phyloP scores from a whole-genome alignment of 2,888 invertebrate species.

The Drosophila infuscata region DNA sequence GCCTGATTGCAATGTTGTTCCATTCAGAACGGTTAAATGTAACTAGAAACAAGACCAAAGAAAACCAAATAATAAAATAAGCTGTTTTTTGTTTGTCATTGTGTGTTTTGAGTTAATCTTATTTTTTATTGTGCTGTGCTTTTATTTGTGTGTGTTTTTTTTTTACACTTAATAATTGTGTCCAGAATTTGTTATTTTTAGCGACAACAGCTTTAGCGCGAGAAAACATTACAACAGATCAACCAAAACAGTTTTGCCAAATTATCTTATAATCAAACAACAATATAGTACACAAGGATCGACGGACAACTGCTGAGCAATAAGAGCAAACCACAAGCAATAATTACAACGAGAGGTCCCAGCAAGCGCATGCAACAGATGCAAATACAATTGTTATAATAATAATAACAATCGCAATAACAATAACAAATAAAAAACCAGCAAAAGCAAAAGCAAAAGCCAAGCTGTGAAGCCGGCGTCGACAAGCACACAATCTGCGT shows the following conservation, averaged over 20 bases:
- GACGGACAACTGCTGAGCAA: slow-evolving; percentile 17
- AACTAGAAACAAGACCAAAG: slow-evolving; percentile 5
- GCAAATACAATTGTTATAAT: slow-evolving; percentile 9
- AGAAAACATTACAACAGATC: slow-evolving; percentile 5
- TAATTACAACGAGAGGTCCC: slow-evolving; percentile 4
- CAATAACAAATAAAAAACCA: background rate
- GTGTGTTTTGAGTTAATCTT: slow-evolving; percentile 8
- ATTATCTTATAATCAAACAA: slow-evolving; percentile 41
- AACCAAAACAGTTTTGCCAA: slow-evolving; percentile 43
- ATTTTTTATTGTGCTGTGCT: slow-evolving; percentile 10
- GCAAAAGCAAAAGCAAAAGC: background rate
- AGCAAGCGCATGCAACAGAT: slow-evolving; percentile 51
- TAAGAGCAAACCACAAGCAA: slow-evolving; percentile 22
- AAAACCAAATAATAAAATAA: slow-evolving; percentile 11
- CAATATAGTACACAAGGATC: slow-evolving; percentile 12
- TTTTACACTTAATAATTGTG: background rate
- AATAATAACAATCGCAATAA: slow-evolving; percentile 1
- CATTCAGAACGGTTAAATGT: slow-evolving; percentile 20
- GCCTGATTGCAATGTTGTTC: slow-evolving; percentile 10
- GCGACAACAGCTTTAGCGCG: background rate
- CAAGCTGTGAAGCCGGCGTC: slow-evolving; percentile 37
- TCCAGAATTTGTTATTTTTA: slow-evolving; percentile 2
- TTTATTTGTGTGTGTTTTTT: background rate
- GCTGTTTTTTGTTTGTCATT: slow-evolving; percentile 8
- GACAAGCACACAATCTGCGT: slow-evolving; percentile 15